Percentiles rank a stretch among this genome's conserved stretches.
phyloP scores from a whole-genome alignment of 2,888 invertebrate species.

The Thera britannica region DNA sequence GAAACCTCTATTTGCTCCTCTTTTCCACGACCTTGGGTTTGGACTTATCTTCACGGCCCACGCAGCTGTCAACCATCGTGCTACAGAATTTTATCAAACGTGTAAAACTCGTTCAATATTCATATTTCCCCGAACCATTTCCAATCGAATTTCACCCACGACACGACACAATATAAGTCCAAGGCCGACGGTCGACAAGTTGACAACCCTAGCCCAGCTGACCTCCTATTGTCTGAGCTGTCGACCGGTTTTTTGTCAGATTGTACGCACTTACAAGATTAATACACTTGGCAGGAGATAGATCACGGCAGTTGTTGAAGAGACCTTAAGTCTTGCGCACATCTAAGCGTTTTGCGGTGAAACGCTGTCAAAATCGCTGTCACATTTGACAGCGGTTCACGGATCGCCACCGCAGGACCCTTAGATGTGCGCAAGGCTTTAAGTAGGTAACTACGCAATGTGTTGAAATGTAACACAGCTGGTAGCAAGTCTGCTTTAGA shows the following conservation, averaged over 20 bases:
- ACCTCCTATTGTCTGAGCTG: constrained; percentile 52
- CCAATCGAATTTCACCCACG: constrained; percentile 8
- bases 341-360: no score
- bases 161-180: constrained; percentile 1
- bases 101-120: constrained; percentile 19
- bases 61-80: not conserved
- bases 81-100: not conserved
- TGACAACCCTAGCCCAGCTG: constrained; percentile 38
- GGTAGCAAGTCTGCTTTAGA: not conserved
- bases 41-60: not conserved
- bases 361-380: no score
- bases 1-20: not conserved
- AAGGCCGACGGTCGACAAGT: constrained; percentile 8
- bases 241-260: constrained; percentile 49
- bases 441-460: constrained; percentile 23
- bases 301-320: constrained; percentile 44
- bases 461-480: constrained; percentile 18
- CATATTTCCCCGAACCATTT: constrained; percentile 16
- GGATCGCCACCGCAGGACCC: no score
- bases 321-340: constrained; percentile 12
- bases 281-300: constrained; percentile 51
- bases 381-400: no score
- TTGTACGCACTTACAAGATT: constrained; percentile 55
- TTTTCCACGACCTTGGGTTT: not conserved
- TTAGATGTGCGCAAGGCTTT: constrained; percentile 12